Conservation (phyloP, 2,113 vertebrate genomes). For the Merops nubicus region DNA sequence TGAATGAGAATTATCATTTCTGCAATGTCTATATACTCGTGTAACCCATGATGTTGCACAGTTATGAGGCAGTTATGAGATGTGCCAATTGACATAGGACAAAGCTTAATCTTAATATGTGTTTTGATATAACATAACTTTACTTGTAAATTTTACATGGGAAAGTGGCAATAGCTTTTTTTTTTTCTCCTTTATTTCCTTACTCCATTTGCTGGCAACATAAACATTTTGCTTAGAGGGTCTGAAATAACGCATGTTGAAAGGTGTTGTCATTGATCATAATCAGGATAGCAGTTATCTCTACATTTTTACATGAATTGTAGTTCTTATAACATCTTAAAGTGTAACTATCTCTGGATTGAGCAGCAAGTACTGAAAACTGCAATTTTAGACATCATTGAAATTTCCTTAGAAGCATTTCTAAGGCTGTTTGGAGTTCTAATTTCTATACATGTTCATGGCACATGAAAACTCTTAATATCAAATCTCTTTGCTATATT, state of each 20-base stretch:
- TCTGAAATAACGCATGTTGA: background rate
- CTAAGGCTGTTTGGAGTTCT: background rate
- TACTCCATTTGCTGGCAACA: conserved; percentile 38
- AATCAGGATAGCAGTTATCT: background rate
- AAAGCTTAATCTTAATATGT: background rate
- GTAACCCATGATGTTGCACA: background rate
- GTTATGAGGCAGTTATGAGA: background rate
- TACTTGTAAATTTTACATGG: background rate
- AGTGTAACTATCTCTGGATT: background rate
- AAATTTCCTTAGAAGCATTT: background rate
- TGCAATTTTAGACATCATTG: background rate
- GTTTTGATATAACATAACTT: background rate
- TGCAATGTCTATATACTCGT: background rate
- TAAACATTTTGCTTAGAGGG: conserved; percentile 39
- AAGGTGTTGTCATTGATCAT: background rate
- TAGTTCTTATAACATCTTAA: background rate
- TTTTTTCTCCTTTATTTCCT: background rate
- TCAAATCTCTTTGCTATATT: background rate
- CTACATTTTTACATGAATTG: background rate
- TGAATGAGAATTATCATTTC: background rate
- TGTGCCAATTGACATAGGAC: too few species aligned
- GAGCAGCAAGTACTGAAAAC: background rate
- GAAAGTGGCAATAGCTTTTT: background rate
- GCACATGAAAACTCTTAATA: background rate
- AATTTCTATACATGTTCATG: background rate